Base-by-base conservation (phyloP, 1,140 invertebrate genomes). In the Steinernema feltiae region DNA sequence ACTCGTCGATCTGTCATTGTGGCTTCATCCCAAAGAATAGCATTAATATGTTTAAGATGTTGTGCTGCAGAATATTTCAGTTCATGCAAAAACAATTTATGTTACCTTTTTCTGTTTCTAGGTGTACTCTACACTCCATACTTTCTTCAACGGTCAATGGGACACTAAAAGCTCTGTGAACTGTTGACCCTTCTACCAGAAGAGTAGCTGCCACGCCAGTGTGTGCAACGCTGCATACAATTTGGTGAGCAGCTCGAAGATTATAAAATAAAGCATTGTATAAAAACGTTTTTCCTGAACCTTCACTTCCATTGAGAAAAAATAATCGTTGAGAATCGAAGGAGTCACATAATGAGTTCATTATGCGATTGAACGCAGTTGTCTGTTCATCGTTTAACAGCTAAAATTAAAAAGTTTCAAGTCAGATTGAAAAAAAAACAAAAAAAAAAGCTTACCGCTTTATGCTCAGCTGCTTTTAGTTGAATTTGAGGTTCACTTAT, bases 221-320 rank as follows among this genome's bases (percentile, higher is more conserved):
- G 12, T 74, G 78, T 15, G 77, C 48, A 48, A 77, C 41, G 32
- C 41, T 71, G 15, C 82, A 3, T 1, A 82, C 78, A 80, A 41
- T 12, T 27, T 63, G 12, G 24, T 63, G 53, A 7, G 24, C 7
- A 27, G 7, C 53, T 15, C 53, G 12, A 27, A 63, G 24, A 21
- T 63, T 63, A 21, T 63, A 63, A 63, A 15, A 63, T 15, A 85
- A 53, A 18, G 78, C 71, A 7, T 78, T 83, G 76, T 84, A 86
- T 1, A 87, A 32, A 75, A 87, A 88, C 0, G 86, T 88, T 83
- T 87, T 87, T n/a, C 86, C 83, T 15, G 80, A 85, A 18, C 82
- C 85, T 63, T 81, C 85, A 18, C 84, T 80, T 21, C 83, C 84
- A 77, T 84, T 74, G 41, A 82, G 32, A 76, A 81, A 83, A 35